Evolutionary conservation across 2,797 vertebrate species (phyloP), one percentile per base, ranked within the genome.

Genomic region (Sebastes alutus): DNA sequence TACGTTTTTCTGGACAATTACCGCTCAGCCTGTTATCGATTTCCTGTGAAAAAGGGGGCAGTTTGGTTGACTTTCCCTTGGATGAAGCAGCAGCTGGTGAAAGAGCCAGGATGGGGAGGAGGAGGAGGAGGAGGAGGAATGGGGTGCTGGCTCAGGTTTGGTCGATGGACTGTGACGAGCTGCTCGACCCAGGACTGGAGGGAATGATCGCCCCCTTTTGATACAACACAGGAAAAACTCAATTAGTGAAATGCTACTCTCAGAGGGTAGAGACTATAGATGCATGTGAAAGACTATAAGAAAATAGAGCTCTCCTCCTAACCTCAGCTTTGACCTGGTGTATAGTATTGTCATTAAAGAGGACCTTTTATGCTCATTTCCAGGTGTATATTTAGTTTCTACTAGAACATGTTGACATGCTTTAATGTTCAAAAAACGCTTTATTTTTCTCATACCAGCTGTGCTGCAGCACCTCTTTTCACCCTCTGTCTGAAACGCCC

Each of bases 1-100:
- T 75, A 59, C 2, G 1, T 61, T 84, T 87, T 84, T 87, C 64
- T 84, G 72, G 80, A 82, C 73, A 81, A 89, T 92, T 89, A 85
- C 81, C 80, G 64, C 77, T 80, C 67, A 73, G 85, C 27, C 68
- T 69, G 64, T 32, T 77, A 91, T 88, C n/a, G 81, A 88, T 86
- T 92, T 89, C 73, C 75, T 83, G 67, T 71, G 61, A 67, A 60
- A 82, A 64, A 35, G 32, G 49, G 32, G 74, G 5, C 23, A 62
- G 20, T 75, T 82, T 86, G 71, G 71, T 74, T 71, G 73, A 75
- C 66, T 62, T 71, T 81, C 61, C n/a, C 10, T 77, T 56, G 67
- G 77, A 73, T 33, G 60, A 80, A 29, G 49, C 69, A 76, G 82
- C 81, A 78, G 72, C 66, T 77, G 46, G 62, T 58, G 32, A 71